Conservation (phyloP, 2,888 invertebrate species). For the Eumerus sabulonum region DNA sequence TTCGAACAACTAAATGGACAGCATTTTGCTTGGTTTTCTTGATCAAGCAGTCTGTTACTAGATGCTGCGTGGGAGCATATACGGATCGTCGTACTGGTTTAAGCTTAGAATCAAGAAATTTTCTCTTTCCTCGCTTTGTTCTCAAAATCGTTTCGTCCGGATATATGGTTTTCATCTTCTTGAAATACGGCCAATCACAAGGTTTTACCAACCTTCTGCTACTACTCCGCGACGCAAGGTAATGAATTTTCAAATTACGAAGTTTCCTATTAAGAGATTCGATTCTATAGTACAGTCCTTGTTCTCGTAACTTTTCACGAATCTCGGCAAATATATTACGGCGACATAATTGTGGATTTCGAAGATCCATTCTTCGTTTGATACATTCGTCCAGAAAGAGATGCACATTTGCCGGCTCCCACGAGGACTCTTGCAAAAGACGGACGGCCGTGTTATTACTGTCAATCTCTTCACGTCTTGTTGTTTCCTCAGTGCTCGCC, state of each 20-base stretch:
- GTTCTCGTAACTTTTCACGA: conserved; percentile 24
- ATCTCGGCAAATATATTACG: conserved; percentile 35
- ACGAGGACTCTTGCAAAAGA: conserved; percentile 27
- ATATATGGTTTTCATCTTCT: conserved; percentile 44
- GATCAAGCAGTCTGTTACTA: too few relatives aligned
- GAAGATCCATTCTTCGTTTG: conserved; percentile 26
- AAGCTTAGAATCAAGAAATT: too few relatives aligned
- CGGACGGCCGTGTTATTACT: background rate
- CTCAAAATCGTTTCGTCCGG: conserved; percentile 11
- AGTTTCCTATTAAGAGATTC: conserved; percentile 48
- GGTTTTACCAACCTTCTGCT: conserved; percentile 18
- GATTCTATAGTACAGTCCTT: conserved; percentile 36
- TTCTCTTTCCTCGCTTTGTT: background rate
- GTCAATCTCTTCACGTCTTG: conserved; percentile 1
- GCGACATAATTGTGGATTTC: conserved; percentile 23
- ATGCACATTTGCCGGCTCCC: conserved; percentile 37
- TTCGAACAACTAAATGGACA: conserved; percentile 2
- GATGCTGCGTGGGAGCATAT: too few relatives aligned
- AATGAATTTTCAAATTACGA: conserved; percentile 49
- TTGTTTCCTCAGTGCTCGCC: conserved; percentile 14
- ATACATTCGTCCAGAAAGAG: conserved; percentile 53
- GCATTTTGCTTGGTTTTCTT: too few relatives aligned
- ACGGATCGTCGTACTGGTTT: too few relatives aligned
- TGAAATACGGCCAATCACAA: conserved; percentile 41
- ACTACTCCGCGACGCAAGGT: conserved; percentile 4